Evolutionary conservation across 2,888 invertebrate species (phyloP).

Genomic region (Tridacna crocea): DNA sequence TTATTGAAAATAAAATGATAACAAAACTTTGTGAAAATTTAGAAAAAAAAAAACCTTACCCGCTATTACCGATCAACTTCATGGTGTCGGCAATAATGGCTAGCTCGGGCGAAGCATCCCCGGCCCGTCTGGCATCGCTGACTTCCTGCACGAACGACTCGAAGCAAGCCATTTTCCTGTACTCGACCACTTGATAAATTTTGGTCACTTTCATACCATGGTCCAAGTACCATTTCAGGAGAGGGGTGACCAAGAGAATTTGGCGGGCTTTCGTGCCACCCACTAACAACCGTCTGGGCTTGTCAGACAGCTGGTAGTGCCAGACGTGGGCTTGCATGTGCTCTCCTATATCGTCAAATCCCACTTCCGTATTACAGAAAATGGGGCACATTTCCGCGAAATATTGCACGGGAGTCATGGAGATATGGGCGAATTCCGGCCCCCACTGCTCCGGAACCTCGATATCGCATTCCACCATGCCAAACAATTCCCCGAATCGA

Average conservation of each 20-base stretch:
- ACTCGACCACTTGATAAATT: slow-evolving; percentile 52
- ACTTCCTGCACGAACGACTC: slow-evolving; percentile 41
- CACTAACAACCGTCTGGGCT: slow-evolving; percentile 35
- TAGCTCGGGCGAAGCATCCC: slow-evolving; percentile 23
- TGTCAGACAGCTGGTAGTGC: slow-evolving; percentile 19
- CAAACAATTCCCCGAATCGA: slow-evolving; percentile 23
- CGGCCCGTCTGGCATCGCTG: slow-evolving; percentile 46
- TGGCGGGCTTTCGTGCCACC: slow-evolving; percentile 40
- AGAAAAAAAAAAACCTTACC: slow-evolving; percentile 13
- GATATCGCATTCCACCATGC: slow-evolving; percentile 43
- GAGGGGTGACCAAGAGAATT: slow-evolving; percentile 46
- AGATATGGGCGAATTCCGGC: slow-evolving; percentile 18
- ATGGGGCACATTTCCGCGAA: slow-evolving; percentile 50
- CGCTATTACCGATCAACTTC: slow-evolving; percentile 50
- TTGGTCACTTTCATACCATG: slow-evolving; percentile 45
- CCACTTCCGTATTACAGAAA: slow-evolving; percentile 43
- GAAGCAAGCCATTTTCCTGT: slow-evolving; percentile 30
- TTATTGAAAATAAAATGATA: too few species aligned
- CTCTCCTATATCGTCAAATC: slow-evolving; percentile 33
- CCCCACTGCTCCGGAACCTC: slow-evolving; percentile 45
- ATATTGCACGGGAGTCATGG: slow-evolving; percentile 21
- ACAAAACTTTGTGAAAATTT: too few species aligned
- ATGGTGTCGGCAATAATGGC: slow-evolving; percentile 48
- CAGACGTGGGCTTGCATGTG: slow-evolving; percentile 35
- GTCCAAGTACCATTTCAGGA: slow-evolving; percentile 58